A percentile compares a stretch with the other conserved stretches of the same genome.
Evolutionary conservation across 2,797 vertebrate genomes (phyloP).

Genomic region (Varecia variegata): DNA sequence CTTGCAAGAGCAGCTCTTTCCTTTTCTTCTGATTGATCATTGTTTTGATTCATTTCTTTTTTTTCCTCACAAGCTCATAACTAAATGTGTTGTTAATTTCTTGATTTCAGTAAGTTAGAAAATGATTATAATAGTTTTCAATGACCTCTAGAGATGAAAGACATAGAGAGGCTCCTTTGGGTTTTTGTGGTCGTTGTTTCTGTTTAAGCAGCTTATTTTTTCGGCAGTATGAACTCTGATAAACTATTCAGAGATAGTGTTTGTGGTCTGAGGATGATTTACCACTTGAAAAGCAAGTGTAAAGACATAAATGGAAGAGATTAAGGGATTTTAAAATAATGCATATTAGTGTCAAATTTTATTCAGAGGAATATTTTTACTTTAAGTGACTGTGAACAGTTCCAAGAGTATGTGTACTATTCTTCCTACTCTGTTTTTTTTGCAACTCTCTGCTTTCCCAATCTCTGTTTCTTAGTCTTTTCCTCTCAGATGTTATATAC

Average conservation of each 20-base stretch:
- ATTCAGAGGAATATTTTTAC: slow-evolving; percentile 69
- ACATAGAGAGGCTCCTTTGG: not conserved
- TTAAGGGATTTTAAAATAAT: slow-evolving; percentile 50
- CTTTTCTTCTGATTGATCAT: not conserved
- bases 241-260: not conserved
- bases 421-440: slow-evolving; percentile 48
- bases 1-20: not conserved
- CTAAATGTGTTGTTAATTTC: not conserved
- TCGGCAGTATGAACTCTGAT: not conserved
- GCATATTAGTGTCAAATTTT: slow-evolving; percentile 66
- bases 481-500: slow-evolving; percentile 32
- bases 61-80: not conserved
- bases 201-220: not conserved
- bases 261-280: slow-evolving; percentile 40
- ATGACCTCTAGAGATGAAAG: not conserved
- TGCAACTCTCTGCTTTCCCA: slow-evolving; percentile 18
- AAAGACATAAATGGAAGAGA: not conserved
- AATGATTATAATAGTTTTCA: not conserved
- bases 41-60: not conserved
- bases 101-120: not conserved
- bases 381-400: slow-evolving; percentile 66
- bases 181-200: not conserved
- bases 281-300: not conserved
- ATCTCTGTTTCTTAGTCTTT: not conserved
- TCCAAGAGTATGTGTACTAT: slow-evolving; percentile 42